Base-by-base conservation (phyloP, 2,113 vertebrate genomes). In the Todiramphus saurophagus region DNA sequence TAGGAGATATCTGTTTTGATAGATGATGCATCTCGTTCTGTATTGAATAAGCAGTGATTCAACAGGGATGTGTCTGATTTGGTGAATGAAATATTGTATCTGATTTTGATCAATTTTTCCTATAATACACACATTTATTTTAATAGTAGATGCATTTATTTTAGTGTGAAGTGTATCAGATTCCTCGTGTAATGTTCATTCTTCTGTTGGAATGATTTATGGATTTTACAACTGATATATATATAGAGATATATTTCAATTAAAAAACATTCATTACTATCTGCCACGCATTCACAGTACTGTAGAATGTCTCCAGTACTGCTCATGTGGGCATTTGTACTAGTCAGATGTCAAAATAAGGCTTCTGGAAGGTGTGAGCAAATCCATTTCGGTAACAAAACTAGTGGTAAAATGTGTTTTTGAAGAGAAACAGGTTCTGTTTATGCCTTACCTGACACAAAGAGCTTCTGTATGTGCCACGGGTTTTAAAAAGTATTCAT, bases 61-160 rank as follows among this genome's bases (percentile, higher is more conserved):
- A 97, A 94, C 94, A 93, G 94, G 84, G 89, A 97, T 97, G 94
- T 94, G 60, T 97, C 96, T 98, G 96, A 98, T 98, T 97, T 97
- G 95, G 96, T 97, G 97, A 97, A 96, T 94, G 95, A 98, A 98
- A 97, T 96, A 97, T 97, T 96, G 92, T 87, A 96, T 96, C 95
- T 97, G 97, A 98, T 98, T 97, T 97, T 98, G 95, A 98, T 98
- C 96, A 96, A 97, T 98, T 97, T 98, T 97, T 95, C 89, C 76
- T 94, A 90, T 96, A 96, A 97, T 93, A 87, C 70, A 93, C 94
- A 97, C 87, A 97, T 98, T 98, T 97, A 97, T 98, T 98, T 98
- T 98, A 97, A 98, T 96, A 97, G 96, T 81, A 96, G 89, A 97
- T 98, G 33, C 94, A 93, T 98, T 98, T 97, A 96, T 97, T 97